A percentile compares a stretch with the other conserved stretches of the same genome.
Evolutionary conservation across 2,888 invertebrate genomes (phyloP).

Genomic region (Megastigmus dorsalis): DNA sequence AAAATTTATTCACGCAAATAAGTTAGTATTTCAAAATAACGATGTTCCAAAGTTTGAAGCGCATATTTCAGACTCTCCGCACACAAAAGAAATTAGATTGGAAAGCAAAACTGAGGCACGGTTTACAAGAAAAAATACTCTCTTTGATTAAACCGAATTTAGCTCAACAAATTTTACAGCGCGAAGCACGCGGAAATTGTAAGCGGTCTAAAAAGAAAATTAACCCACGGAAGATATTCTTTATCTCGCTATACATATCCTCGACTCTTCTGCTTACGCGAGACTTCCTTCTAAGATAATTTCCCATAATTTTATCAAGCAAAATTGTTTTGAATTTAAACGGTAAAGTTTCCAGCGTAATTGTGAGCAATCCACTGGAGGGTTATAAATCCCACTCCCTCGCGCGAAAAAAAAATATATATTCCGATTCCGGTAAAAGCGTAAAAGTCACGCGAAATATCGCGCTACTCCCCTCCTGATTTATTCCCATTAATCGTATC

Average conservation of each 20-base stretch:
- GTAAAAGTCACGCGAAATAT: background rate
- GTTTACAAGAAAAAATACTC: no score
- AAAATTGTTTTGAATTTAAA: slow-evolving; percentile 34
- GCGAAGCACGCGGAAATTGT: no score
- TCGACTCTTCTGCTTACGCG: background rate
- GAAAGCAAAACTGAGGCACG: no score
- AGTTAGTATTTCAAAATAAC: no score
- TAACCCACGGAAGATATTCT: background rate
- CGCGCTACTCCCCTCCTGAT: background rate
- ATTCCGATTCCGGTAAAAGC: background rate
- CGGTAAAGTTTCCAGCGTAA: slow-evolving; percentile 35
- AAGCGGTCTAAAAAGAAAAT: no score
- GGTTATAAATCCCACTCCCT: slow-evolving; percentile 25
- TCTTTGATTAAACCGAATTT: no score
- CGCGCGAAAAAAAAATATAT: background rate
- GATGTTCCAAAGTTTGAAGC: no score
- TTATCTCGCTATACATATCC: background rate
- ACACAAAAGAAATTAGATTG: no score
- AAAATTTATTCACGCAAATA: no score
- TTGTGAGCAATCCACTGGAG: slow-evolving; percentile 12
- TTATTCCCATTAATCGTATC: slow-evolving; percentile 26
- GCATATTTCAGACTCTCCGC: no score
- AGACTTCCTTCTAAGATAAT: slow-evolving; percentile 8
- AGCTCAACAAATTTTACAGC: no score
- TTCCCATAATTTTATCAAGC: slow-evolving; percentile 26